Conservation (phyloP, 2,797 vertebrate species). For the Thamnophis elegans region DNA sequence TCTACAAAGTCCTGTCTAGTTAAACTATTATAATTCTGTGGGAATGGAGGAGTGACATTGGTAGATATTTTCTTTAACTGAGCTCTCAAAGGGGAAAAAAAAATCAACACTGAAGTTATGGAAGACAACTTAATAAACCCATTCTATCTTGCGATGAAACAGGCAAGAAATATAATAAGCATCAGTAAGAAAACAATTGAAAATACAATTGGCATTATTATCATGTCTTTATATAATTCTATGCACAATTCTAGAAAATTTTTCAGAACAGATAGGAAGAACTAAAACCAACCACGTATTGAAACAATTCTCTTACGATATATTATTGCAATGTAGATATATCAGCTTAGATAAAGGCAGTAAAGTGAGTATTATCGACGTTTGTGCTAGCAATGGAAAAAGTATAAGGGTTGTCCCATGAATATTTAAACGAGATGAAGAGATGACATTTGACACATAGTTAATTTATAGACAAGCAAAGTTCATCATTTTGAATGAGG, state of each 20-base stretch:
- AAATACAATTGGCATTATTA: background rate
- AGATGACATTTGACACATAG: background rate
- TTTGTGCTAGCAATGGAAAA: background rate
- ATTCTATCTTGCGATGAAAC: background rate
- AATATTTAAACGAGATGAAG: background rate
- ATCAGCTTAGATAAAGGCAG: background rate
- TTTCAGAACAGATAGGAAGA: background rate
- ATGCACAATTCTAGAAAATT: background rate
- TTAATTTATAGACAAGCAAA: background rate
- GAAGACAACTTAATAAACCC: background rate
- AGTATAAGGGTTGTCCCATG: background rate
- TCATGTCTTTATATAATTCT: background rate
- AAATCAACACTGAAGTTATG: background rate
- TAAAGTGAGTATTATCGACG: background rate
- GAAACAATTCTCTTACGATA: background rate
- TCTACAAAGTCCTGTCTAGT: background rate
- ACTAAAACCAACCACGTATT: background rate
- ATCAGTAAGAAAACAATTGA: background rate
- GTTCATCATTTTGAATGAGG: background rate
- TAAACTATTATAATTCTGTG: background rate
- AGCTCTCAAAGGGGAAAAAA: background rate
- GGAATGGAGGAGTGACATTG: background rate
- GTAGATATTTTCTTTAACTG: background rate
- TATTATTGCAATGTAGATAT: background rate
- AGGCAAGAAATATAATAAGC: background rate